Percentiles rank a stretch among this genome's conserved stretches.
Evolutionary conservation across 2,797 vertebrate genomes (phyloP).

Genomic region (Diplodus sargus): DNA sequence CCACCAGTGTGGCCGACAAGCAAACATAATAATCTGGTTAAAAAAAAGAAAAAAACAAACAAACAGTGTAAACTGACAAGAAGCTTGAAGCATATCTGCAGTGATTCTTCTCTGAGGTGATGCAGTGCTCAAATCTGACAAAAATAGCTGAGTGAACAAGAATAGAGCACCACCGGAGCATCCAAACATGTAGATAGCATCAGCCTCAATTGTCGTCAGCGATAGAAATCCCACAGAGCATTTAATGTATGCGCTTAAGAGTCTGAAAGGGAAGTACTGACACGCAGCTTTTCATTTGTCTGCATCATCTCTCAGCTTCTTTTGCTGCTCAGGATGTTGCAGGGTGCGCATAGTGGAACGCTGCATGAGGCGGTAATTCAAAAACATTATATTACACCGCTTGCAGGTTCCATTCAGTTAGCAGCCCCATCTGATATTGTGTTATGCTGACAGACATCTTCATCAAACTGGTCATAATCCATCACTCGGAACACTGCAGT

Average conservation of each 20-base stretch:
- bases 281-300: constrained; percentile 40
- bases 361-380: constrained; percentile 41
- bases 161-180: constrained; percentile 14
- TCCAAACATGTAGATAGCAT: constrained; percentile 32
- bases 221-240: constrained; percentile 34
- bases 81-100: constrained; percentile 14
- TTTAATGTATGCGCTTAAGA: constrained; percentile 27
- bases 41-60: neutral
- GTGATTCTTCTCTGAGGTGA: constrained; percentile 51
- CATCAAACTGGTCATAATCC: constrained; percentile 68
- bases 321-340: constrained; percentile 13
- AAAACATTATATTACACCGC: constrained; percentile 39
- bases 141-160: constrained; percentile 26
- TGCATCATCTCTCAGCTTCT: constrained; percentile 19
- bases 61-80: neutral
- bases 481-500: constrained; percentile 55
- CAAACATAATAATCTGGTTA: neutral
- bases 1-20: too few species aligned
- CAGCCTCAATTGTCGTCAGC: constrained; percentile 11
- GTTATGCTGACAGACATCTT: constrained; percentile 69
- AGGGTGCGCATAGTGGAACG: constrained; percentile 6
- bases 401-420: constrained; percentile 52
- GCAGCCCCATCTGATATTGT: constrained; percentile 46
- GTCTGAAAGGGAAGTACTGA: constrained; percentile 31
- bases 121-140: constrained; percentile 7